Evolutionary conservation across 2,888 invertebrate genomes (phyloP).

Genomic region (Aethes cnicana): DNA sequence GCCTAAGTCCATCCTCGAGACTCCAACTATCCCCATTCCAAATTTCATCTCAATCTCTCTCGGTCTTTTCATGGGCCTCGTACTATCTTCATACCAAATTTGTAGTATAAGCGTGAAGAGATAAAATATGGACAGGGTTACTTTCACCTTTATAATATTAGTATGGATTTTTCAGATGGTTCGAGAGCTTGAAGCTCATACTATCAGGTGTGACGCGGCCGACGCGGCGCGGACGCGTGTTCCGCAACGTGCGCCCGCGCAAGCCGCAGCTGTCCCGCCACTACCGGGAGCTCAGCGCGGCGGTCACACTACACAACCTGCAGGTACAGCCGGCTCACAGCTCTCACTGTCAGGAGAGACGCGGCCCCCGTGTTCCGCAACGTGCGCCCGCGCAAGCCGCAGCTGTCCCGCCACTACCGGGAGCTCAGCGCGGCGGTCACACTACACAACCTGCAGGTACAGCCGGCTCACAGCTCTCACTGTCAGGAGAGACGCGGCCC

Average conservation of each 20-base stretch:
- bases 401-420: constrained; percentile 89
- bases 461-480: constrained; percentile 93
- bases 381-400: constrained; percentile 91
- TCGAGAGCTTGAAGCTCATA: constrained; percentile 96
- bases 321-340: constrained; percentile 92
- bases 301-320: constrained; percentile 92
- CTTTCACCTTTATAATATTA: no score
- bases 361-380: constrained; percentile 94
- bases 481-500: constrained; percentile 97
- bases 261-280: constrained; percentile 97
- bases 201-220: constrained; percentile 96
- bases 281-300: constrained; percentile 92
- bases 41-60: no score
- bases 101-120: no score
- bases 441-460: constrained; percentile 90
- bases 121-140: no score
- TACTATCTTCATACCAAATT: no score
- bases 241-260: constrained; percentile 90
- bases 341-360: constrained; percentile 95
- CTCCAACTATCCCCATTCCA: no score
- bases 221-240: constrained; percentile 94
- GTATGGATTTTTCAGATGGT: constrained; percentile 84
- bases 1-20: not conserved
- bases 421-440: constrained; percentile 93
- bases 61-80: no score